Conservation (phyloP, 2,113 vertebrate species). For the Prietella phreatophila region DNA sequence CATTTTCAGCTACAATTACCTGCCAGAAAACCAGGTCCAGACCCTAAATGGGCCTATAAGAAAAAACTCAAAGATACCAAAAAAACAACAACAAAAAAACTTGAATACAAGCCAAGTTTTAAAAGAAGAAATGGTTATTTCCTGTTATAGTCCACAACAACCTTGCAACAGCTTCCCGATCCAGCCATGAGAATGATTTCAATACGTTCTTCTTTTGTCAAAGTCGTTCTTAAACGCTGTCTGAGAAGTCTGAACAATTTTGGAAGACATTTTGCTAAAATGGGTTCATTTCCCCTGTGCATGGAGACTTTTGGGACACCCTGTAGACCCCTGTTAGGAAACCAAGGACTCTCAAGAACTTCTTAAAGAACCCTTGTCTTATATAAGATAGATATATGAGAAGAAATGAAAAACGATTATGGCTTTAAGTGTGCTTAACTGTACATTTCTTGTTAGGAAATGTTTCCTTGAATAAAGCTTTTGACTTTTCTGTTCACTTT, state of each 20-base stretch:
- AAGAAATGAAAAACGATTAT: neutral
- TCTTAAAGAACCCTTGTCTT: neutral
- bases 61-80: neutral
- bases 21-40: neutral
- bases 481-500: neutral
- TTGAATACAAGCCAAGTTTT: neutral
- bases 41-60: too few species aligned
- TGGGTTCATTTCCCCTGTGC: too few species aligned
- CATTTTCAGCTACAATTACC: neutral
- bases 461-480: neutral
- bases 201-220: too few species aligned
- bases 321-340: neutral
- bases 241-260: too few species aligned
- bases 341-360: neutral
- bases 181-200: too few species aligned
- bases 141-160: too few species aligned
- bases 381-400: neutral
- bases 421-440: neutral
- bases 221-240: too few species aligned
- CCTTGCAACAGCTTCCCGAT: too few species aligned
- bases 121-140: neutral
- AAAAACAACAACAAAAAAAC: neutral
- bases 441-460: neutral
- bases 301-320: too few species aligned
- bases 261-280: too few species aligned